A percentile compares a stretch with the other conserved stretches of the same genome.
Evolutionary conservation across 2,888 invertebrate genomes (phyloP).

Genomic region (Megalurothrips usitatus): DNA sequence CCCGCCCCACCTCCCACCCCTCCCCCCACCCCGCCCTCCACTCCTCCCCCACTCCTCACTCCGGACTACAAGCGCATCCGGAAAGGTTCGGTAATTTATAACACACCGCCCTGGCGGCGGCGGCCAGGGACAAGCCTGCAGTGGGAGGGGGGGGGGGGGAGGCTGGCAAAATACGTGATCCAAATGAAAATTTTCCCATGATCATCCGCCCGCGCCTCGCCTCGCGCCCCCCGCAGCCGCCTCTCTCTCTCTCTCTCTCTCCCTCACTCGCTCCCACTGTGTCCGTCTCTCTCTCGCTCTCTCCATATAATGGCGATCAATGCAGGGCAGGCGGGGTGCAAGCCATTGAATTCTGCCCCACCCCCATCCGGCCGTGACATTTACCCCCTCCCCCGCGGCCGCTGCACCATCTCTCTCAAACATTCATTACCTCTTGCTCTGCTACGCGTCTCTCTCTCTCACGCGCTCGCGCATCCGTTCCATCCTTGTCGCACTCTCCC

Average conservation of each 20-base stretch:
- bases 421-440: background rate
- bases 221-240: no score
- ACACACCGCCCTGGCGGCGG: background rate
- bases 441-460: background rate
- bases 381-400: background rate
- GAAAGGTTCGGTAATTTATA: background rate
- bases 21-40: no score
- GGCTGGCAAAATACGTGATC: conserved; percentile 3
- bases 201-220: background rate
- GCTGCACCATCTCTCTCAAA: background rate
- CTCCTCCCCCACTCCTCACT: no score
- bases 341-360: conserved; percentile 1
- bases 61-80: no score
- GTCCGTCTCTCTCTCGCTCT: background rate
- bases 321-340: background rate
- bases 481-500: background rate
- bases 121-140: background rate
- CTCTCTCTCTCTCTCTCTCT: conserved; percentile 17
- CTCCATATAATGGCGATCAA: background rate
- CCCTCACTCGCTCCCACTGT: background rate
- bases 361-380: background rate
- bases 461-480: background rate
- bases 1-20: no score
- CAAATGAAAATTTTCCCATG: conserved; percentile 1
- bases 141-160: background rate